phyloP scores from a whole-genome alignment of 2,797 vertebrate genomes.

The Crypturellus tataupa region DNA sequence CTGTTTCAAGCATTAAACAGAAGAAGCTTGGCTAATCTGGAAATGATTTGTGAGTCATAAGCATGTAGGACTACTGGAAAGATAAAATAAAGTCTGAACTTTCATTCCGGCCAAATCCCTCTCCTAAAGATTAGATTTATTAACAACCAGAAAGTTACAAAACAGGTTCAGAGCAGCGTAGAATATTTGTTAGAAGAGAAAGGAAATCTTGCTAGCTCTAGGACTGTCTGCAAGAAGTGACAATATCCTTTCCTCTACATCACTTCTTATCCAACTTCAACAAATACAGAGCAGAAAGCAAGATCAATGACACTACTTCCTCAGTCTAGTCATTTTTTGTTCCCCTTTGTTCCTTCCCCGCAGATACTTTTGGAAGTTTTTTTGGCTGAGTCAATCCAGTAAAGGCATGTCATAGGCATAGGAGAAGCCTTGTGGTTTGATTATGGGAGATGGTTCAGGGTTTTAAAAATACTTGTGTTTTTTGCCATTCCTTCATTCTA shows the following conservation, averaged over 20 bases:
- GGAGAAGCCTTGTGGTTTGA: neutral
- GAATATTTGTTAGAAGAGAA: neutral
- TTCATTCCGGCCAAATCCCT: neutral
- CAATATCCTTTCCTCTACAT: neutral
- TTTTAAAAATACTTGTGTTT: neutral
- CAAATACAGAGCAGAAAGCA: neutral
- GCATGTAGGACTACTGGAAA: fast-evolving
- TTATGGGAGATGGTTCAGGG: neutral
- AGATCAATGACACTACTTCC: neutral
- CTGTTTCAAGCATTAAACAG: neutral
- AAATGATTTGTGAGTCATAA: neutral
- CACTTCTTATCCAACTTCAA: neutral
- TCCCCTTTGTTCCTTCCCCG: neutral
- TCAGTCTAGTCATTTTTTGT: neutral
- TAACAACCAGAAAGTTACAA: neutral
- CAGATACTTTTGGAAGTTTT: neutral
- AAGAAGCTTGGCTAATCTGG: neutral
- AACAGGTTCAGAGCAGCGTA: neutral
- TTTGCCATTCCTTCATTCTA: neutral
- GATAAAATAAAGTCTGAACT: neutral
- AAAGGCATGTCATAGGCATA: neutral
- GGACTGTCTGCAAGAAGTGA: neutral
- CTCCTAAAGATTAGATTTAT: conserved; percentile 5
- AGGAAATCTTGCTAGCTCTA: neutral
- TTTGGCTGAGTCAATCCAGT: neutral